Evolutionary conservation across 1,140 invertebrate species (phyloP).

Genomic region (Drosophila ananassae): DNA sequence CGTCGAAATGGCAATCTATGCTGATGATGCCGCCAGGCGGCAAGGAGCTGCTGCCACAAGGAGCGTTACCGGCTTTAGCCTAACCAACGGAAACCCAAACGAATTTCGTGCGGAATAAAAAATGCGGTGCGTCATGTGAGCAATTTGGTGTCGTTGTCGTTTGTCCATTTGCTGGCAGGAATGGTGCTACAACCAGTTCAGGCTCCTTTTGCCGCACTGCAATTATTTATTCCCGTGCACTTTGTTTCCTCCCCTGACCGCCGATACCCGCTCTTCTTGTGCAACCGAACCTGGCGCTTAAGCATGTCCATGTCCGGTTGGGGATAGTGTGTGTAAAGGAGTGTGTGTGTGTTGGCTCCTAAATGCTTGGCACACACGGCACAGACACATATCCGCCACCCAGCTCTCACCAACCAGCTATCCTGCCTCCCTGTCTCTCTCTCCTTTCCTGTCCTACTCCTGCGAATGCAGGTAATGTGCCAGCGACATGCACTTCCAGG

Average conservation of each 20-base stretch:
- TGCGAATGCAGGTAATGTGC: constrained; percentile 61
- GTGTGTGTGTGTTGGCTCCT: constrained; percentile 40
- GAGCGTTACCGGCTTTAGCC: constrained; percentile 49
- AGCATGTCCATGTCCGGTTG: constrained; percentile 78
- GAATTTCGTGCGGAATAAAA: constrained; percentile 69
- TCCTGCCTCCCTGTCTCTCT: constrained; percentile 12
- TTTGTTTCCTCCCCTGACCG: constrained; percentile 28
- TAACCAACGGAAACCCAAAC: constrained; percentile 34
- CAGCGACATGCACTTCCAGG: constrained; percentile 67
- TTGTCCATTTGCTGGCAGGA: constrained; percentile 42
- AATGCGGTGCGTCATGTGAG: constrained; percentile 80
- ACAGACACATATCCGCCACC: constrained; percentile 73
- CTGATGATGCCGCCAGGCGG: constrained; percentile 76
- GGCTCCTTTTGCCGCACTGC: constrained; percentile 72
- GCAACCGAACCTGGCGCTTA: constrained; percentile 62
- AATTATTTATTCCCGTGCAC: constrained; percentile 77
- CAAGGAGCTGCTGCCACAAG: constrained; percentile 30
- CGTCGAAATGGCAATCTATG: constrained; percentile 79
- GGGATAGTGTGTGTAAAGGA: constrained; percentile 16
- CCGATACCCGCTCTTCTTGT: background rate
- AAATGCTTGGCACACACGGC: constrained; percentile 69
- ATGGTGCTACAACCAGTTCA: constrained; percentile 81
- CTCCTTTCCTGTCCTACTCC: background rate
- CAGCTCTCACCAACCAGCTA: constrained; percentile 31
- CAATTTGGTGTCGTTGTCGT: constrained; percentile 74